These are phyloP conservation scores for Montipora foliosa DNA, from an alignment of 64 coral and sea anemone species.

Conservation along the genomic window DNA sequence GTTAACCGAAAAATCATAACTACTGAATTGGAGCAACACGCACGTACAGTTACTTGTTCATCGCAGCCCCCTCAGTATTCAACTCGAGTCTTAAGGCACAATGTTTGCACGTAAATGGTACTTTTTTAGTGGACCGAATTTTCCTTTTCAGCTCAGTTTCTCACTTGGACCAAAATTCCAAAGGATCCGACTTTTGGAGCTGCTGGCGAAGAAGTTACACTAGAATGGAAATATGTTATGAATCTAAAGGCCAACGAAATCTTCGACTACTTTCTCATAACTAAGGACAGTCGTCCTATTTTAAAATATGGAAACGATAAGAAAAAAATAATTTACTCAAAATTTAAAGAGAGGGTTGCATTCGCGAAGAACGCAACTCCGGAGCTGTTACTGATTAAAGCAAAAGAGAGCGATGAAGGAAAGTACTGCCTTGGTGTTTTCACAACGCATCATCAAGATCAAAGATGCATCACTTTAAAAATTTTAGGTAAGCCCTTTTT, in stretches of 20 bases:
- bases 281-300: no score
- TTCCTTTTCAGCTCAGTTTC: not conserved
- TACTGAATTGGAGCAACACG: no score
- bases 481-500: conserved; percentile 2
- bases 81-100: no score
- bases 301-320: no score
- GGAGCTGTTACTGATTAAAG: not conserved
- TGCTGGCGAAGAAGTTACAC: not conserved
- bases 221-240: not conserved
- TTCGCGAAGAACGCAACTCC: not conserved
- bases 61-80: no score
- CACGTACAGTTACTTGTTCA: no score
- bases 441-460: not conserved
- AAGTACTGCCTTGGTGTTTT: not conserved
- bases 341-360: not conserved
- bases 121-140: not conserved
- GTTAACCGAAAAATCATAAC: no score
- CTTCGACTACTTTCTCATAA: not conserved
- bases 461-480: not conserved
- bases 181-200: not conserved
- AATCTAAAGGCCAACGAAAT: not conserved
- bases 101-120: no score
- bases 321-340: accelerated
- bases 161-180: not conserved
- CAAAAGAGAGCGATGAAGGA: not conserved